Conservation (phyloP, 2,113 vertebrate species). For the Orycteropus afer region DNA sequence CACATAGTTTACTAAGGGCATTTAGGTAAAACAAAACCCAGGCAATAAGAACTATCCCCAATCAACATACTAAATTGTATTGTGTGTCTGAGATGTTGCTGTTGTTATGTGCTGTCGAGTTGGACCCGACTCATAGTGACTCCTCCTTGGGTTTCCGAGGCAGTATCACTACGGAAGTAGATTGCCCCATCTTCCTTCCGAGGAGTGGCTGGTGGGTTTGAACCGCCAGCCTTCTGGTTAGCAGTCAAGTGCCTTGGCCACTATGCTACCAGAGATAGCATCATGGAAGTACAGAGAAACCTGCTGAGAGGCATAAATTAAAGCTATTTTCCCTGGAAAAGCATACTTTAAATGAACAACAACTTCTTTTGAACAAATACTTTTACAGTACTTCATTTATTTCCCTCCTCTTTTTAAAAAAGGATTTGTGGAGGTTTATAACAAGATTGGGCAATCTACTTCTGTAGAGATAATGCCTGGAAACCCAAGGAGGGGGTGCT, state of each 20-base stretch:
- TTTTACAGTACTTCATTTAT: conserved; percentile 45
- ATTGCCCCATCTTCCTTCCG: too few species aligned
- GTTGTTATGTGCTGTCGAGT: too few species aligned
- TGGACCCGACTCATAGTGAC: too few species aligned
- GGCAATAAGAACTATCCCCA: conserved; percentile 44
- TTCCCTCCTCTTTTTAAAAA: conserved; percentile 4
- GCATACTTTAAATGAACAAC: conserved; percentile 55
- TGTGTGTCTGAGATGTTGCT: conserved; percentile 20
- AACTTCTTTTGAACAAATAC: conserved; percentile 49
- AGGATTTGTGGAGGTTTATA: conserved; percentile 37
- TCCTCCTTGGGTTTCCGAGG: too few species aligned
- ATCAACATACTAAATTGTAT: conserved; percentile 55
- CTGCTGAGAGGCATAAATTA: conserved; percentile 25
- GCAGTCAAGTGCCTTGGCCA: too few species aligned
- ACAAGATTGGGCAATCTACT: too few species aligned
- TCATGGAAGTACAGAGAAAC: background rate
- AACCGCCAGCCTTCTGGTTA: too few species aligned
- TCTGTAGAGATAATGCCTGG: too few species aligned
- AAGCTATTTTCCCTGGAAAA: conserved; percentile 36
- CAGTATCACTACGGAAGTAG: too few species aligned
- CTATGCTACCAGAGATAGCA: too few species aligned
- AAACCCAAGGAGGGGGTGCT: too few species aligned
- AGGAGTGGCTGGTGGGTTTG: too few species aligned
- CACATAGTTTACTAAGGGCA: conserved; percentile 19
- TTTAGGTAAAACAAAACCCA: conserved; percentile 54